Evolutionary conservation across 2,113 vertebrate genomes (phyloP).

Genomic region (Sus scrofa): T2T-Sscrofa CM000830.6:114181001-114181500

Average conservation of each 20-base stretch:
- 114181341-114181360: conserved; percentile 4
- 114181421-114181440: not conserved
- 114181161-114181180: not conserved
- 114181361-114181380: not conserved
- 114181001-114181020: not conserved
- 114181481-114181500: not conserved
- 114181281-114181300: not conserved
- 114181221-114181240: not conserved
- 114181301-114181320: not conserved
- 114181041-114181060: not conserved
- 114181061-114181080: not conserved
- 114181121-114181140: not conserved
- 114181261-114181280: not conserved
- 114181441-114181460: not conserved
- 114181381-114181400: not conserved
- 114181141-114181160: not conserved
- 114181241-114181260: not conserved
- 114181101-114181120: conserved; percentile 21
- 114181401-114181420: not conserved
- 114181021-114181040: not conserved
- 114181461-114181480: conserved; percentile 19
- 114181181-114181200: not conserved
- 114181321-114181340: conserved; percentile 38
- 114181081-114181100: not conserved
- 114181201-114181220: not conserved